phyloP scores from a whole-genome alignment of 1,140 invertebrate genomes.

The Drosophila neocordata region DNA sequence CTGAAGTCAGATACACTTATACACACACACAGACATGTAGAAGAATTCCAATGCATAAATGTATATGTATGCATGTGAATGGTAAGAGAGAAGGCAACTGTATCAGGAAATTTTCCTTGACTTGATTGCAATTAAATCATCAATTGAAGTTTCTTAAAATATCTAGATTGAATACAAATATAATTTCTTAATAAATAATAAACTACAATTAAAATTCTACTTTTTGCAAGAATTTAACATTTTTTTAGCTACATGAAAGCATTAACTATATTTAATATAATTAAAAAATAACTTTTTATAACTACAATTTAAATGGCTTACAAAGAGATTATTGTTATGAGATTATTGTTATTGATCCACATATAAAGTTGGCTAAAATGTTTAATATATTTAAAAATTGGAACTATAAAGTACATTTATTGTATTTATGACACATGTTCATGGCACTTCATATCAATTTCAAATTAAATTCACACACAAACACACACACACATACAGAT shows the following conservation, averaged over 20 bases:
- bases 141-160: constrained; percentile 67
- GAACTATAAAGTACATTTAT: neutral
- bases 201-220: too few relatives aligned
- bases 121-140: constrained; percentile 82
- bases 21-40: neutral
- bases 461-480: constrained; percentile 28
- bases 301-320: too few relatives aligned
- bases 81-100: constrained; percentile 23
- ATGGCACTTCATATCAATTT: constrained; percentile 52
- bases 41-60: too few relatives aligned
- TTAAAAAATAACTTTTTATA: too few relatives aligned
- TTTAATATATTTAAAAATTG: neutral
- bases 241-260: too few relatives aligned
- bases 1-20: constrained; percentile 37
- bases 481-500: constrained; percentile 9
- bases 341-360: neutral
- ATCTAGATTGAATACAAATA: too few relatives aligned
- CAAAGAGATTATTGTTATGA: too few relatives aligned
- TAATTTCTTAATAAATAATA: too few relatives aligned
- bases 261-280: too few relatives aligned
- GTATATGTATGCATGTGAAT: neutral
- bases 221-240: too few relatives aligned
- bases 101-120: constrained; percentile 61
- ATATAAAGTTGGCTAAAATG: constrained; percentile 1
- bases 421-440: neutral